Base-by-base conservation (phyloP, 2,888 invertebrate species). In the Lasioglossum villosulum region DNA sequence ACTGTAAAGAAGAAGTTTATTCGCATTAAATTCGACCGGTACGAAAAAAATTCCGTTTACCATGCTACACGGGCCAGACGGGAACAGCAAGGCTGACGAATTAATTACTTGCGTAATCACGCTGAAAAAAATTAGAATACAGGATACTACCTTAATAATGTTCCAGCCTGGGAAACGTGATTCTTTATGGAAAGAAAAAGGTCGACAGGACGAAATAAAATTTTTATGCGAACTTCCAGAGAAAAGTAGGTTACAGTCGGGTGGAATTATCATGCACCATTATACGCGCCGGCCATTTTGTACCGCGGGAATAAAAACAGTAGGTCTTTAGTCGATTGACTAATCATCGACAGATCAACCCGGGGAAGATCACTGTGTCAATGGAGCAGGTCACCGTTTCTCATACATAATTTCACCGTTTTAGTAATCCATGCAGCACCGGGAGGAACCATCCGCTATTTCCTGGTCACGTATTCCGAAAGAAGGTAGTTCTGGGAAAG, bases 391-490 rank as follows among this genome's bases (percentile, higher is more conserved):
- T 45, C 63, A 34, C 48, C 76, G 48, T 34, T 71, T 77, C 78
- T 48, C 56, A 45, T 42, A 27, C 42, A 42, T 42, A 66, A 76
- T 76, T 73, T 52, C 56, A 37, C 37, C 76, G 82, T 71, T 75
- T 75, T 39, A n/a, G 70, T 82, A 80, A 82, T 80, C 79, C 59
- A 39, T n/a, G 63, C 37, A 48, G 59, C n/a, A 4, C 48, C 27
- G 16, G 16, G 30, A 42, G 19, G 5, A 12, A 39, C 59, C 45
- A 39, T n/a, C 23, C 30, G 70, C n/a, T 39, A n/a, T 48, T 75
- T 80, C 78, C 80, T 75, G 80, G 80, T 88, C 90, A 88, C 88
- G 90, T 88, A 84, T 84, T 52, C 75, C 42, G 14, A 34, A 86
- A 79, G 78, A 74, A 80, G 63, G 45, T 48, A 48, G 14, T 23